These are phyloP conservation scores for Bombus ignitus DNA, from an alignment of 1,140 invertebrate genomes.

Conservation along the genomic window DNA sequence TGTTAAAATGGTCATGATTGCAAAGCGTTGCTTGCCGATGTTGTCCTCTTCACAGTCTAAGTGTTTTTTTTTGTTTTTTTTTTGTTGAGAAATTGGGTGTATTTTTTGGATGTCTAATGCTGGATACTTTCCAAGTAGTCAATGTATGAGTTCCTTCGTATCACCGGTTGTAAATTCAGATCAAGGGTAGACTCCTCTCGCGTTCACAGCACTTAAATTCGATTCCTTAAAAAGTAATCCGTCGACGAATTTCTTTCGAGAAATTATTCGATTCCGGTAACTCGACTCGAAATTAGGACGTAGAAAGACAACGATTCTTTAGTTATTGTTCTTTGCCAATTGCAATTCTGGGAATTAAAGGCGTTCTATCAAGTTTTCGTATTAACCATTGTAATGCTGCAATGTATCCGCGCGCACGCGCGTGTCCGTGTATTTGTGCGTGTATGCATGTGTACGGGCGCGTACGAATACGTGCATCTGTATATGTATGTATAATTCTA, in stretches of 20 bases:
- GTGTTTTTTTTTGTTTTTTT: neutral
- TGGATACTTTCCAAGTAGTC: neutral
- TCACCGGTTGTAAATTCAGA: neutral
- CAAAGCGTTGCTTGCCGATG: neutral
- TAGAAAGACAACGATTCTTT: too few relatives aligned
- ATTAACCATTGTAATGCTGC: too few relatives aligned
- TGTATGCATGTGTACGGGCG: neutral
- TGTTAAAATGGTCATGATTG: neutral
- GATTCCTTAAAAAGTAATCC: neutral
- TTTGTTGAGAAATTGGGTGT: neutral
- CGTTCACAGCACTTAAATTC: neutral
- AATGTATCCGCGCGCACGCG: too few relatives aligned
- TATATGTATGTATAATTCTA: neutral
- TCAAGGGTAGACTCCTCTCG: neutral
- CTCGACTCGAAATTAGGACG: neutral
- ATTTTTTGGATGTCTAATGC: neutral
- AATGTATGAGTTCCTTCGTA: neutral
- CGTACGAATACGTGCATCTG: neutral
- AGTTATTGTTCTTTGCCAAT: too few relatives aligned
- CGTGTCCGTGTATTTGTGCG: slow-evolving; percentile 2
- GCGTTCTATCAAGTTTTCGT: too few relatives aligned
- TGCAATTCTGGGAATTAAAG: too few relatives aligned
- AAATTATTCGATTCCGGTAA: neutral
- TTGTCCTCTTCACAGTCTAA: neutral
- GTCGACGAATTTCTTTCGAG: neutral